Conservation (phyloP, 2,113 vertebrate genomes). For the Semnornis frantzii region DNA sequence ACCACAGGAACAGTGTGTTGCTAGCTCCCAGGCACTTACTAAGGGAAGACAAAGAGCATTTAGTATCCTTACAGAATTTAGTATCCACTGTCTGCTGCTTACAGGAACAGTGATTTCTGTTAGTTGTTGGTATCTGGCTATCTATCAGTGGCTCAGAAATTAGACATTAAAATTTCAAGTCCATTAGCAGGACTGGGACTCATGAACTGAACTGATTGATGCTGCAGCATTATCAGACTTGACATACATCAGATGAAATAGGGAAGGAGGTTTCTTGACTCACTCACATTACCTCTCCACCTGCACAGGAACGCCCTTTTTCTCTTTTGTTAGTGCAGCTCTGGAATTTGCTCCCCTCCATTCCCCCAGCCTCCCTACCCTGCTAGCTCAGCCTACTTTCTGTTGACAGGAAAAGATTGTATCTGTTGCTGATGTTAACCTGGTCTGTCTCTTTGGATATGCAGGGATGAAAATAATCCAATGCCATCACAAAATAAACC, state of each 20-base stretch:
- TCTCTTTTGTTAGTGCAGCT: background rate
- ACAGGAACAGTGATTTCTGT: background rate
- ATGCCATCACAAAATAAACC: conserved; percentile 11
- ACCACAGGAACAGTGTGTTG: background rate
- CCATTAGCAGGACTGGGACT: background rate
- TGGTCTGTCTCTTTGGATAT: background rate
- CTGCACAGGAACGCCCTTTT: background rate
- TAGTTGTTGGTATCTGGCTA: background rate
- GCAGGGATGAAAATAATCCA: conserved; percentile 19
- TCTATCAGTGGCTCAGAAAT: background rate
- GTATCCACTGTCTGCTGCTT: background rate
- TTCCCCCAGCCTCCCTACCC: background rate
- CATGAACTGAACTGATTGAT: background rate
- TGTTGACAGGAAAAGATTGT: background rate
- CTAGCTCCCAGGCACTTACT: background rate
- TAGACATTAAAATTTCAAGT: background rate
- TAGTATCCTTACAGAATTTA: background rate
- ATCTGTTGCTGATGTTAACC: background rate
- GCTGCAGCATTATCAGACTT: background rate
- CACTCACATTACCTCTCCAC: background rate
- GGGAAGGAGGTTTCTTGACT: background rate
- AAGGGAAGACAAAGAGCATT: background rate
- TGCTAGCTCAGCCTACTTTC: background rate
- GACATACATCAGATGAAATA: background rate
- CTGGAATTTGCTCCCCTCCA: background rate